phyloP scores from a whole-genome alignment of 2,888 invertebrate genomes.

The Lycia hirtaria region DNA sequence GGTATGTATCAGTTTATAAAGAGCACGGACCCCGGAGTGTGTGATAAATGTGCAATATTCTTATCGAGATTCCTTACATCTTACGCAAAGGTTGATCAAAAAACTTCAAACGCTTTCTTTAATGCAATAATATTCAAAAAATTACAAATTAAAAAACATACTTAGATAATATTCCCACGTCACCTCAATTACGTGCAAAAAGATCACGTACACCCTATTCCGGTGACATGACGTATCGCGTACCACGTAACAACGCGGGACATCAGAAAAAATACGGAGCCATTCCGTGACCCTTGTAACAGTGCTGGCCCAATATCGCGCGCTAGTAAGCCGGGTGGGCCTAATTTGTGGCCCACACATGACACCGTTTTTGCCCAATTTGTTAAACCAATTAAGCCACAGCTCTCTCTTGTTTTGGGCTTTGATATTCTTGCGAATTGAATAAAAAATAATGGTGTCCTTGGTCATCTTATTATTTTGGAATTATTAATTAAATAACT shows the following conservation, averaged over 20 bases:
- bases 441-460: background rate
- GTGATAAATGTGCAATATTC: too few species aligned
- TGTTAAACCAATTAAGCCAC: slow-evolving; percentile 19
- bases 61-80: too few species aligned
- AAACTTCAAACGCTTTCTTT: too few species aligned
- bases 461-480: background rate
- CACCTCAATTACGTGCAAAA: too few species aligned
- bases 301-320: slow-evolving; percentile 17
- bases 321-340: slow-evolving; percentile 10
- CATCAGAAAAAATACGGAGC: slow-evolving; percentile 14
- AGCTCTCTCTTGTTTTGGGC: background rate
- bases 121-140: too few species aligned
- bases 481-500: background rate
- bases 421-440: slow-evolving; percentile 3
- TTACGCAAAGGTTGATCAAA: too few species aligned
- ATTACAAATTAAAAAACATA: too few species aligned
- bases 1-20: too few species aligned
- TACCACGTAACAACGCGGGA: slow-evolving; percentile 5
- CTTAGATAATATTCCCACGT: too few species aligned
- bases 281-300: slow-evolving; percentile 18
- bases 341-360: slow-evolving; percentile 20
- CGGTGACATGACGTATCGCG: slow-evolving; percentile 12
- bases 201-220: background rate
- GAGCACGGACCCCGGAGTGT: too few species aligned
- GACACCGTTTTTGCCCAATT: slow-evolving; percentile 25